phyloP scores from a whole-genome alignment of 1,140 invertebrate genomes.

The Drosophila pachea region DNA sequence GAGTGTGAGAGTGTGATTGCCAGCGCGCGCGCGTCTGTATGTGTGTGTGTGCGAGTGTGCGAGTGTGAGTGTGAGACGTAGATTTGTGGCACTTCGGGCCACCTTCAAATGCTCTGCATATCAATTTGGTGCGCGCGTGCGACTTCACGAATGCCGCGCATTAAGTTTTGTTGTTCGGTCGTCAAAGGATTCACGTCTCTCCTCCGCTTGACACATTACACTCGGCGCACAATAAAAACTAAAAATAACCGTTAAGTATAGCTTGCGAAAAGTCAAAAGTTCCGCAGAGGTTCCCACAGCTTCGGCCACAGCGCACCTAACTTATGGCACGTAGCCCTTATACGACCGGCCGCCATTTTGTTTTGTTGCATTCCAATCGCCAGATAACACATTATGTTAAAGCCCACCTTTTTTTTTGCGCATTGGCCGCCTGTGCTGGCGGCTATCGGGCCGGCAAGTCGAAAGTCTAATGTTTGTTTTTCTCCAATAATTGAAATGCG shows the following conservation, averaged over 20 bases:
- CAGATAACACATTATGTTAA: constrained; percentile 55
- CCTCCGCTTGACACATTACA: constrained; percentile 46
- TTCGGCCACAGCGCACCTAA: constrained; percentile 26
- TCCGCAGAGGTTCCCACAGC: not conserved
- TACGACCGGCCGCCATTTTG: constrained; percentile 55
- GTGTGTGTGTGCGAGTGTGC: constrained; percentile 18
- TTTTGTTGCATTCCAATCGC: constrained; percentile 23
- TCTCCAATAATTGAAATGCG: constrained; percentile 66
- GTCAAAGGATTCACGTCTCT: constrained; percentile 64
- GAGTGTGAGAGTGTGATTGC: not conserved
- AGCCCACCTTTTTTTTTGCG: constrained; percentile 29
- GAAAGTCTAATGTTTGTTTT: constrained; percentile 66
- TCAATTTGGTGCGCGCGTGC: constrained; percentile 74
- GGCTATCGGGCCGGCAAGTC: constrained; percentile 58
- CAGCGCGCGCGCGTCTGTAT: not conserved
- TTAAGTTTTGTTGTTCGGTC: constrained; percentile 63
- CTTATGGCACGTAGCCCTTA: constrained; percentile 53
- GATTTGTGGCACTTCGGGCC: constrained; percentile 60
- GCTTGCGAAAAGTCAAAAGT: not conserved
- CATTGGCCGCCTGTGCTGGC: constrained; percentile 24
- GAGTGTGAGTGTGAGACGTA: constrained; percentile 33
- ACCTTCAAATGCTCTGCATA: constrained; percentile 62
- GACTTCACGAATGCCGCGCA: constrained; percentile 71
- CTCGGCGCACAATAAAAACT: not conserved
- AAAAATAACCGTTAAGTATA: not conserved